These are phyloP conservation scores for Scaptomyza reducta DNA, from an alignment of 2,888 invertebrate genomes.

Conservation along the genomic window DNA sequence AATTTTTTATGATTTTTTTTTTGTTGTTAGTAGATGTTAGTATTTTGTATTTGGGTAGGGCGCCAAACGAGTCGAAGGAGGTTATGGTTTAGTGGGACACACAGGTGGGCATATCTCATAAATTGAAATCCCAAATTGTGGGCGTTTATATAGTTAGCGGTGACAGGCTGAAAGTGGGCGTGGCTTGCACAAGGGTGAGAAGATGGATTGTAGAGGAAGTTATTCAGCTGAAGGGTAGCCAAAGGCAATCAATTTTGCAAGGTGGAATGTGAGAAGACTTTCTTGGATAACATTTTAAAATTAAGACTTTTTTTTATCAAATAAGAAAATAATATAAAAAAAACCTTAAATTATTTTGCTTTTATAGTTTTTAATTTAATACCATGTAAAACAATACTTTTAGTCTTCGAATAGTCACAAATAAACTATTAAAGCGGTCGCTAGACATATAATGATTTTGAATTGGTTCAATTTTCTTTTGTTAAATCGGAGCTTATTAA, in stretches of 20 bases:
- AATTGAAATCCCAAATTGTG: conserved; percentile 51
- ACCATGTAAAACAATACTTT: no score
- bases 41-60: conserved; percentile 58
- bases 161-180: conserved; percentile 15
- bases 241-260: background rate
- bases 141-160: conserved; percentile 41
- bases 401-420: no score
- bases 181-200: background rate
- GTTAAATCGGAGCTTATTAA: no score
- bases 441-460: no score
- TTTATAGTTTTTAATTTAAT: no score
- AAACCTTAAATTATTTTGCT: no score
- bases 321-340: no score
- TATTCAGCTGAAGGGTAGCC: background rate
- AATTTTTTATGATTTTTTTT: conserved; percentile 27
- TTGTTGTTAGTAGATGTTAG: conserved; percentile 25
- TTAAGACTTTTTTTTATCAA: no score
- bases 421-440: no score
- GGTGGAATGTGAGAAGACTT: background rate
- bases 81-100: conserved; percentile 50
- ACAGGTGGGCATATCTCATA: conserved; percentile 54
- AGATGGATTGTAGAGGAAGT: conserved; percentile 4
- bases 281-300: background rate
- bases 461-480: no score
- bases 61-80: conserved; percentile 42